Evolutionary conservation across 2,797 vertebrate genomes (phyloP).

Genomic region (Melanotaenia maccullochi): DNA sequence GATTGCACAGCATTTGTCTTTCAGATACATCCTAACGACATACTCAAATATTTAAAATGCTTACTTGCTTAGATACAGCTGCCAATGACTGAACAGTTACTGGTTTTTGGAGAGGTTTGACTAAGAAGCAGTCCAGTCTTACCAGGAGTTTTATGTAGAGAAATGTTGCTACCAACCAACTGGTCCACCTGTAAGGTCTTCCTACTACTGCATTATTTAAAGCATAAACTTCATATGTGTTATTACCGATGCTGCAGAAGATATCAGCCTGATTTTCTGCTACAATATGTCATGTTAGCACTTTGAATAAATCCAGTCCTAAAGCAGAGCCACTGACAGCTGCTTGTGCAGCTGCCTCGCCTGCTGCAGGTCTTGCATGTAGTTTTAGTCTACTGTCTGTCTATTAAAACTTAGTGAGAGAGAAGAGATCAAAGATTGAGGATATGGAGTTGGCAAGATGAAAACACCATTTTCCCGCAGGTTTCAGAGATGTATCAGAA

Average conservation of each 20-base stretch:
- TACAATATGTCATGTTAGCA: slow-evolving; percentile 42
- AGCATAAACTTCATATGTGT: slow-evolving; percentile 13
- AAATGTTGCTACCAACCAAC: background rate
- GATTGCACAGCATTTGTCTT: background rate
- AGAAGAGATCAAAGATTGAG: slow-evolving; percentile 47
- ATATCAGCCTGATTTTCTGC: slow-evolving; percentile 8
- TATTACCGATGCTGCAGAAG: slow-evolving; percentile 22
- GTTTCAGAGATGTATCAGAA: slow-evolving; percentile 29
- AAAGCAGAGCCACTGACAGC: slow-evolving; percentile 20
- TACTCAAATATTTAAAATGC: background rate
- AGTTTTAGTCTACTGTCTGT: slow-evolving; percentile 10
- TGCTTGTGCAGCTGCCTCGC: slow-evolving; percentile 23
- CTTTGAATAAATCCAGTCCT: slow-evolving; percentile 39
- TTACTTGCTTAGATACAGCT: background rate
- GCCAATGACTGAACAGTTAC: background rate
- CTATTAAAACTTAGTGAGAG: slow-evolving; percentile 26
- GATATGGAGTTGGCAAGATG: slow-evolving; percentile 30
- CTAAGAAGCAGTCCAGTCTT: too few relatives aligned
- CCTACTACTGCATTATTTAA: background rate
- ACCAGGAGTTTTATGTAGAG: background rate
- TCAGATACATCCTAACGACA: background rate
- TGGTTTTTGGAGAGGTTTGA: background rate
- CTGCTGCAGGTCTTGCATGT: background rate
- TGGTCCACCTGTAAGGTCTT: background rate
- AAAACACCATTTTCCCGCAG: slow-evolving; percentile 33